Base-by-base conservation (phyloP, 2,888 invertebrate species). In the Drosophila algonquin region DNA sequence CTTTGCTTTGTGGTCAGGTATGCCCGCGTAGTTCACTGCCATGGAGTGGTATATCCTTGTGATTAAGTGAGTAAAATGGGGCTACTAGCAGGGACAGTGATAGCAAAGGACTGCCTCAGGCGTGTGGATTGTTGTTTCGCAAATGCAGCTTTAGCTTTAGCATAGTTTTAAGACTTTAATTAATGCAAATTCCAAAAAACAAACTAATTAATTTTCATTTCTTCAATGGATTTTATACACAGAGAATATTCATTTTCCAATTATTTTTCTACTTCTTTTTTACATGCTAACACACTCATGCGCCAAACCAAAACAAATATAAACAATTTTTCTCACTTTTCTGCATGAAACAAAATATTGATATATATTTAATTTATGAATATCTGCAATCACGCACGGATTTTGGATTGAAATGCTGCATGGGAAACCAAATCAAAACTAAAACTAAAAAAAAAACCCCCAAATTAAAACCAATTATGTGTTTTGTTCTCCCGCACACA, bases 211-310 rank as follows among this genome's bases (percentile, higher is more conserved):
- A 45, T 50, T 69, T 72, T 50, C n/a, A 59, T 67, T 51, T 73
- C 18, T 46, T 55, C 21, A 30, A 45, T 54, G 48, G 44, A 61
- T 48, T 47, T 47, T 51, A 51, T 16, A 52, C 65, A 67, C 35
- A 78, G 55, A 44, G 30, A 60, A 61, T 63, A 53, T 75, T 73
- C 69, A 40, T 40, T 76, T 80, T 82, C 59, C 45, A 84, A 73
- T 76, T 79, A 85, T 77, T 80, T 81, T 59, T 62, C 73, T 67
- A 74, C 63, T 35, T 62, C 73, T 67, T 78, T 79, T 76, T 80
- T 87, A 81, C 87, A 88, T 88, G 87, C 87, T 80, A 69, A 83
- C 88, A 77, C 72, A 75, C 46, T 59, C 57, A 76, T 63, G 72
- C 62, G 65, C 63, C 70, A 54, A 51, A 27, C 14, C 55, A 58